These are phyloP conservation scores for Sinella curviseta DNA, from an alignment of 1,140 invertebrate species.

Conservation along the genomic window DNA sequence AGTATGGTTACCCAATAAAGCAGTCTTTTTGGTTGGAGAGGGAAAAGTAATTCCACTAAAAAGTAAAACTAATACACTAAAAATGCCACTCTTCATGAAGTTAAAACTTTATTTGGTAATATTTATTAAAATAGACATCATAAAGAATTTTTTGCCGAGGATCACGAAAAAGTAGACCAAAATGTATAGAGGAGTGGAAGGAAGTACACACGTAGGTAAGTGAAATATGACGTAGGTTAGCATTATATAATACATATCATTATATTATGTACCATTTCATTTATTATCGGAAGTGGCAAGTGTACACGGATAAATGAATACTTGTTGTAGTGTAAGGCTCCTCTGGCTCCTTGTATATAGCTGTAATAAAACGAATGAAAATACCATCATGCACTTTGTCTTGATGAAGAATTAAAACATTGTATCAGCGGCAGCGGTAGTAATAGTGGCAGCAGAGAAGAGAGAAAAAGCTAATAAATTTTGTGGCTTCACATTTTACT, in stretches of 20 bases:
- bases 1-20: too few species aligned
- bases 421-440: not conserved
- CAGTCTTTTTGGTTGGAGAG: too few species aligned
- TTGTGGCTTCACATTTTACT: not conserved
- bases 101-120: conserved; percentile 15
- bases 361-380: conserved; percentile 3
- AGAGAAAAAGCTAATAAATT: conserved; percentile 6
- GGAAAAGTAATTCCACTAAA: conserved; percentile 19
- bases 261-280: too few species aligned
- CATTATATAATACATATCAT: too few species aligned
- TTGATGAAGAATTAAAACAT: conserved; percentile 18
- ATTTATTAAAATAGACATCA: conserved; percentile 11
- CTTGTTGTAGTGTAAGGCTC: too few species aligned
- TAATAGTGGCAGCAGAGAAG: not conserved
- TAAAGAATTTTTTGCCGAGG: not conserved
- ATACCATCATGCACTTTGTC: conserved; percentile 2
- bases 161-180: not conserved
- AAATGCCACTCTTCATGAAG: conserved; percentile 19
- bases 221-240: conserved; percentile 16
- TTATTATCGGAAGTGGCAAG: too few species aligned
- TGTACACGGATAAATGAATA: too few species aligned
- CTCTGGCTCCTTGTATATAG: too few species aligned
- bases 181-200: too few species aligned
- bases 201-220: not conserved
- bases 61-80: conserved; percentile 19